Conservation (phyloP, 2,113 vertebrate species). For the Baryphthengus martii region DNA sequence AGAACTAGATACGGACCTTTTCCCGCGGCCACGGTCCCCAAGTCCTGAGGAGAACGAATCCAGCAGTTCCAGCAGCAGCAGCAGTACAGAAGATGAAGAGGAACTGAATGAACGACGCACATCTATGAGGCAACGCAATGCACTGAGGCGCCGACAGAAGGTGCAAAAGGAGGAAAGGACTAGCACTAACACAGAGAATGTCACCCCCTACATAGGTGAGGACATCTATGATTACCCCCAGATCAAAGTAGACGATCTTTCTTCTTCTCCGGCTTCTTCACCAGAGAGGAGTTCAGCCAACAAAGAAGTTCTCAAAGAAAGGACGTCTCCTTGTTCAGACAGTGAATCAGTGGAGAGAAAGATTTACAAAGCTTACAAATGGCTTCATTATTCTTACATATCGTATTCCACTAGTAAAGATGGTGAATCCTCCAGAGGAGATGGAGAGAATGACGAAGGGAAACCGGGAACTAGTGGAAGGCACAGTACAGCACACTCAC, state of each 20-base stretch:
- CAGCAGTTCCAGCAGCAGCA: constrained; percentile 86
- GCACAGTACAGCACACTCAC: constrained; percentile 25
- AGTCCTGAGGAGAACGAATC: constrained; percentile 89
- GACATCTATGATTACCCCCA: constrained; percentile 91
- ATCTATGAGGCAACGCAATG: constrained; percentile 85
- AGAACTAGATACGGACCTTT: constrained; percentile 83
- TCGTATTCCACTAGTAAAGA: constrained; percentile 79
- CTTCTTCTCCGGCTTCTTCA: constrained; percentile 84
- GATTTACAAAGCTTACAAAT: constrained; percentile 84
- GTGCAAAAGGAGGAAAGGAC: constrained; percentile 79
- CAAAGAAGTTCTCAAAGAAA: constrained; percentile 68
- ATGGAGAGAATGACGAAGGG: constrained; percentile 73
- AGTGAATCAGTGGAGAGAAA: constrained; percentile 81
- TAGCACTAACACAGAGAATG: constrained; percentile 50
- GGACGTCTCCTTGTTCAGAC: constrained; percentile 71
- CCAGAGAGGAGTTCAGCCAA: constrained; percentile 70
- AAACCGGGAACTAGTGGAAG: constrained; percentile 76
- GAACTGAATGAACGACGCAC: constrained; percentile 82
- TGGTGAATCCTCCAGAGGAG: constrained; percentile 70
- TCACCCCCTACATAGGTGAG: constrained; percentile 80
- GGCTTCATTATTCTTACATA: constrained; percentile 83
- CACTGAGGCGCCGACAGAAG: constrained; percentile 81
- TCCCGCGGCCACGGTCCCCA: constrained; percentile 89
- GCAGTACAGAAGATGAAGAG: constrained; percentile 79
- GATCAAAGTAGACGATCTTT: constrained; percentile 88